Conservation (phyloP, 2,113 vertebrate species). For the Otus sunia region DNA sequence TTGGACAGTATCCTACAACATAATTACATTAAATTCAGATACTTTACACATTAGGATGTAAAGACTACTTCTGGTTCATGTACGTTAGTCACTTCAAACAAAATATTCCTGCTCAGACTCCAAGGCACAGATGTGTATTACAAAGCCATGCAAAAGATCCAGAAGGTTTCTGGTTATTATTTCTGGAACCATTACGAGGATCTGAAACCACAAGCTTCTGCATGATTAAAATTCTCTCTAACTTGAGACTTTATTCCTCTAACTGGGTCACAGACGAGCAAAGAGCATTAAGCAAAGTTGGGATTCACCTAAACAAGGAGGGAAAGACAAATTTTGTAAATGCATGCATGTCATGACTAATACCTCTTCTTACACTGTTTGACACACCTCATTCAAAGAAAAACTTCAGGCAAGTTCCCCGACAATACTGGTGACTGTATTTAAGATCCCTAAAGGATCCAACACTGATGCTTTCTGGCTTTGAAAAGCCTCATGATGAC, state of each 20-base stretch:
- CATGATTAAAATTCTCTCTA: background rate
- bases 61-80: background rate
- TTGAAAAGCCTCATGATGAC: background rate
- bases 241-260: background rate
- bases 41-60: background rate
- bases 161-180: background rate
- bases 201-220: background rate
- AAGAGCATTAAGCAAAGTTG: background rate
- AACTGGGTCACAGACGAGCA: background rate
- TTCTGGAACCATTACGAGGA: background rate
- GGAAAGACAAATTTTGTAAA: background rate
- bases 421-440: background rate
- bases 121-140: background rate
- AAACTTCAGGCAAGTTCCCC: background rate
- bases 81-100: background rate
- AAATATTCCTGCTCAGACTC: background rate
- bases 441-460: background rate
- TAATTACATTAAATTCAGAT: background rate
- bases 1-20: background rate
- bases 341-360: background rate
- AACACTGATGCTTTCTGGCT: background rate
- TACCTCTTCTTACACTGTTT: background rate
- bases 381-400: background rate
- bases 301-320: background rate
- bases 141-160: background rate